A percentile compares a stretch with the other conserved stretches of the same genome.
These are phyloP conservation scores for Drosophila tripunctata DNA, from an alignment of 2,888 invertebrate species.

Conservation along the genomic window DNA sequence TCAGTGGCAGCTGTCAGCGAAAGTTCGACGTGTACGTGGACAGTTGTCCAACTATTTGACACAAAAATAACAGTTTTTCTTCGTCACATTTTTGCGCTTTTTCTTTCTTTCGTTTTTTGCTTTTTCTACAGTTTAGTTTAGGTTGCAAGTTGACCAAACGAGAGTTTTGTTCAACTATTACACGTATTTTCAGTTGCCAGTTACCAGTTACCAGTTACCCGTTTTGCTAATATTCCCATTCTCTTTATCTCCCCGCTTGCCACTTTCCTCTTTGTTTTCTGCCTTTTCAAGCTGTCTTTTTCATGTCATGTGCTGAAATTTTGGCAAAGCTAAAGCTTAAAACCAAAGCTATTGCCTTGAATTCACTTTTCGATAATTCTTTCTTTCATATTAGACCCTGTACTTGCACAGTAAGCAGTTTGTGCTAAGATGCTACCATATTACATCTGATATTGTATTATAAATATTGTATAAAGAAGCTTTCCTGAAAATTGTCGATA, in stretches of 20 bases:
- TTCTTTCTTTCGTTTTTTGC: neutral
- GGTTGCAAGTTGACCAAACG: conserved; percentile 59
- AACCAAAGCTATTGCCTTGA: conserved; percentile 62
- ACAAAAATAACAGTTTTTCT: conserved; percentile 78
- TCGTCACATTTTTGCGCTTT: neutral
- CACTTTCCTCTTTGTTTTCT: neutral
- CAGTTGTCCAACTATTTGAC: conserved; percentile 77
- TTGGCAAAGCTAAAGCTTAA: conserved; percentile 7
- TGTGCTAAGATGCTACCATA: too few relatives aligned
- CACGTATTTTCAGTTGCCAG: conserved; percentile 40
- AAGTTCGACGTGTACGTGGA: conserved; percentile 75
- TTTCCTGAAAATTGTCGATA: too few relatives aligned
- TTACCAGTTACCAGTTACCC: conserved; percentile 27
- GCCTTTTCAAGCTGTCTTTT: neutral
- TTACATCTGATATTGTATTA: too few relatives aligned
- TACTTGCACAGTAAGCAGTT: neutral
- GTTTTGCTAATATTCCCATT: conserved; percentile 42
- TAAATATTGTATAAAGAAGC: too few relatives aligned
- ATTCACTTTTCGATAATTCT: conserved; percentile 79
- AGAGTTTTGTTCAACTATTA: conserved; percentile 65
- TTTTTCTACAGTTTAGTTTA: neutral
- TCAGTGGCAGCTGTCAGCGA: conserved; percentile 72
- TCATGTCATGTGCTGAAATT: conserved; percentile 24
- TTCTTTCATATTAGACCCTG: conserved; percentile 17
- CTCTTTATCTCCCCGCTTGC: neutral